These are phyloP conservation scores for Trissolcus japonicus DNA, from an alignment of 2,888 invertebrate species.

Conservation along the genomic window DNA sequence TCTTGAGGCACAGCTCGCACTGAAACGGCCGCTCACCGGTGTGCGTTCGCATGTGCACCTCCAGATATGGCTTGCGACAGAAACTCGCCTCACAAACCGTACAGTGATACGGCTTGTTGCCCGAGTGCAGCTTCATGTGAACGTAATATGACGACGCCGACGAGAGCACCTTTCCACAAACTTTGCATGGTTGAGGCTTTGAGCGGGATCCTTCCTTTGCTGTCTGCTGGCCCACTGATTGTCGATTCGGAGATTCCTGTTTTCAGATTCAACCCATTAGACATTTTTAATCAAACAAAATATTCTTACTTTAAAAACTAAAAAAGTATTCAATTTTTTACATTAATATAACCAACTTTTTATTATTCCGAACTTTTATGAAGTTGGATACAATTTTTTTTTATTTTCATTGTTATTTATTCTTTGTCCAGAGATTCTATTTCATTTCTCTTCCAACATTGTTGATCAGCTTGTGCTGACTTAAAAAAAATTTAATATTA, in stretches of 20 bases:
- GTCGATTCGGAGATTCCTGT: conserved; percentile 67
- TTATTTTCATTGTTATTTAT: no score
- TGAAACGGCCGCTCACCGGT: conserved; percentile 87
- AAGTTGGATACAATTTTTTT: no score
- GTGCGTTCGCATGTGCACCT: conserved; percentile 89
- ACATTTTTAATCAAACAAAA: no score
- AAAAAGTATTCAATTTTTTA: no score
- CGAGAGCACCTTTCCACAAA: conserved; percentile 76
- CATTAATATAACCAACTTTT: no score
- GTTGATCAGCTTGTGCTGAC: no score
- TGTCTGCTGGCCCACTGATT: conserved; percentile 72
- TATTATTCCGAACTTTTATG: no score
- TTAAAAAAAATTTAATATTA: no score
- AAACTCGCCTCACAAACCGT: conserved; percentile 87
- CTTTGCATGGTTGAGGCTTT: conserved; percentile 81
- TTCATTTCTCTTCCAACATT: no score
- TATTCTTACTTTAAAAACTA: no score
- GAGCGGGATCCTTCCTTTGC: conserved; percentile 64
- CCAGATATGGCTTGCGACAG: conserved; percentile 87
- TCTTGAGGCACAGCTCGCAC: conserved; percentile 85
- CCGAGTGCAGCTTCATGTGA: conserved; percentile 89
- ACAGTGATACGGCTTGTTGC: conserved; percentile 88
- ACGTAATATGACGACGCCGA: conserved; percentile 88
- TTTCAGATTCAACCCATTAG: no score
- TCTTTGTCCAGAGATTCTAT: no score